Evolutionary conservation across 2,888 invertebrate species (phyloP).

Genomic region (Adelphocoris suturalis): DNA sequence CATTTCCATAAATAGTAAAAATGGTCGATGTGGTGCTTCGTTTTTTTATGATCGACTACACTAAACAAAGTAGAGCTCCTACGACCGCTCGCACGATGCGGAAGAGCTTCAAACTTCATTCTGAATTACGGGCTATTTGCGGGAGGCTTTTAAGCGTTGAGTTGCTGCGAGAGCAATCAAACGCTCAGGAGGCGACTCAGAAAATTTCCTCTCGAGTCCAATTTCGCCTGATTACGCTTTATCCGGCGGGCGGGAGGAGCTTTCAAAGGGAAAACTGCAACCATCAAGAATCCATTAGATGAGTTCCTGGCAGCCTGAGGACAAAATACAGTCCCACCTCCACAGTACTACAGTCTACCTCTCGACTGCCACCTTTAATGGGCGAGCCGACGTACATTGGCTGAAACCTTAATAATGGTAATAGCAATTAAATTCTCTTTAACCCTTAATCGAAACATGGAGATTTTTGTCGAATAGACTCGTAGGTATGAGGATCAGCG

Average conservation of each 20-base stretch:
- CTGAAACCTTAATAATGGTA: too few species aligned
- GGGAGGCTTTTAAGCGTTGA: constrained; percentile 2
- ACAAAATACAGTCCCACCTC: background rate
- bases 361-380: background rate
- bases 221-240: constrained; percentile 22
- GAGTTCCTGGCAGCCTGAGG: background rate
- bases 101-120: too few species aligned
- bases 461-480: too few species aligned
- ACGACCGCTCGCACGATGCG: too few species aligned
- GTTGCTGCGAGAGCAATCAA: background rate
- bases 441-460: too few species aligned
- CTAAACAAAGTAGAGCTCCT: too few species aligned
- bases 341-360: background rate
- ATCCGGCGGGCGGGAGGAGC: background rate
- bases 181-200: background rate
- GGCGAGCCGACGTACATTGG: background rate
- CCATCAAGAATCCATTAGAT: constrained; percentile 28
- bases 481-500: too few species aligned
- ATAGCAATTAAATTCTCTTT: too few species aligned
- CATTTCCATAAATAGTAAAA: too few species aligned
- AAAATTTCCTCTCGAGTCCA: constrained; percentile 3
- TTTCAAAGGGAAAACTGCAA: constrained; percentile 16
- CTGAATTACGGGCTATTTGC: too few species aligned
- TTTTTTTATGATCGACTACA: too few species aligned
- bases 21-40: too few species aligned